Conservation (phyloP, 2,888 invertebrate genomes). For the Hypomecis atomaria region DNA sequence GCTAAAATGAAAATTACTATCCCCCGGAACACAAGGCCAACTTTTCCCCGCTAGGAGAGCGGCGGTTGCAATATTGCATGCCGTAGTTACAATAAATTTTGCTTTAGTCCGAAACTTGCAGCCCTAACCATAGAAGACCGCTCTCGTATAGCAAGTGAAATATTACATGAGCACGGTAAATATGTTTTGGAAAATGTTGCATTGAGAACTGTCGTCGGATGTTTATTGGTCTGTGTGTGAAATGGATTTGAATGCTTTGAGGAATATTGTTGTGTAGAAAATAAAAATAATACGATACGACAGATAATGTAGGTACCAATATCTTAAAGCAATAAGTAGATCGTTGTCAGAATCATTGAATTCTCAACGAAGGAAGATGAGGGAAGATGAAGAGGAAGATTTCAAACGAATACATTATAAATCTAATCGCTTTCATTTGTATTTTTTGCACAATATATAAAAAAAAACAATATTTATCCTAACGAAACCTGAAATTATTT, state of each 20-base stretch:
- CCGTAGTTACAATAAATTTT: conserved; percentile 42
- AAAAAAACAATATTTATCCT: too few relatives aligned
- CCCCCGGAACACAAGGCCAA: conserved; percentile 27
- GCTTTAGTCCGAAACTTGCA: conserved; percentile 38
- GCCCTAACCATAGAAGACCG: conserved; percentile 31
- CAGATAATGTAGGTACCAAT: not conserved
- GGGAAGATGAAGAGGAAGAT: too few relatives aligned
- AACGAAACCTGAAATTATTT: too few relatives aligned
- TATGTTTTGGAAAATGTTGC: conserved; percentile 31
- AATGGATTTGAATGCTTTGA: conserved; percentile 25
- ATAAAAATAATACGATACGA: not conserved
- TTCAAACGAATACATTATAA: too few relatives aligned
- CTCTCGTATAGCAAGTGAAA: conserved; percentile 26
- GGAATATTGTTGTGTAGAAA: not conserved
- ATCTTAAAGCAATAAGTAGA: not conserved
- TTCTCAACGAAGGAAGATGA: too few relatives aligned
- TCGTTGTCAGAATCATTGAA: too few relatives aligned
- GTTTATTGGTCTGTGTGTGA: conserved; percentile 27
- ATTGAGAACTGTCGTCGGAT: conserved; percentile 27
- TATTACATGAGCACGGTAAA: conserved; percentile 29
- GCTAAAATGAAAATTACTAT: conserved; percentile 33
- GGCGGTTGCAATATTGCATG: conserved; percentile 45
- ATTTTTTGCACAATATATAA: too few relatives aligned
- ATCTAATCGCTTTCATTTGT: too few relatives aligned
- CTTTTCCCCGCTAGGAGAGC: conserved; percentile 36